These are phyloP conservation scores for Ellobius talpinus DNA, from an alignment of 2,113 vertebrate genomes.

Conservation along the genomic window DNA sequence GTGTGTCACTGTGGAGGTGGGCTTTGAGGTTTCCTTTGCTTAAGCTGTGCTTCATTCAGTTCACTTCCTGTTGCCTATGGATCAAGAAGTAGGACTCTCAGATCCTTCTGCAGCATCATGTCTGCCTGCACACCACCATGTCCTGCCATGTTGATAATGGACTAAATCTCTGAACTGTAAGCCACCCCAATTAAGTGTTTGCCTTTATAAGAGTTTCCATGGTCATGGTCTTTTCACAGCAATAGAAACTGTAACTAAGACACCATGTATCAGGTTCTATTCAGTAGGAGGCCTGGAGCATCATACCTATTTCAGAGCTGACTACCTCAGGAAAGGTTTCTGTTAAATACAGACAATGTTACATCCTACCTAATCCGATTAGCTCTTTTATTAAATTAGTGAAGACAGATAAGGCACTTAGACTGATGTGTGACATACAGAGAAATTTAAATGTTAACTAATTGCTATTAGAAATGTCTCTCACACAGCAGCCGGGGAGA, in stretches of 20 bases:
- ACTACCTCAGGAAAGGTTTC: background rate
- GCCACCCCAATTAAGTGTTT: background rate
- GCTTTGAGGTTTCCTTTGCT: background rate
- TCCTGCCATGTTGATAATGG: background rate
- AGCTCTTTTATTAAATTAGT: conserved; percentile 39
- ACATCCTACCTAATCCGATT: background rate
- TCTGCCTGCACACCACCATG: background rate
- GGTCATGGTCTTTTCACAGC: background rate
- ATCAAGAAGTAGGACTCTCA: background rate
- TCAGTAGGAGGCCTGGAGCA: background rate
- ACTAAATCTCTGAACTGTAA: background rate
- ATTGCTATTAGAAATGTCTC: background rate
- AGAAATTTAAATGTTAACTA: conserved; percentile 6
- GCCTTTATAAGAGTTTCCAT: background rate
- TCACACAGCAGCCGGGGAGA: background rate
- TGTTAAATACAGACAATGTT: background rate
- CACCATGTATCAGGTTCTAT: background rate
- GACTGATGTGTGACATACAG: background rate
- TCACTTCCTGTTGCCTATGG: background rate
- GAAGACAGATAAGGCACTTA: conserved; percentile 32
- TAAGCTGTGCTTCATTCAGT: background rate
- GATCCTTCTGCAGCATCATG: background rate
- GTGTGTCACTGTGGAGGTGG: background rate
- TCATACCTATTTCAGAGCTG: background rate
- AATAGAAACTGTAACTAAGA: background rate